Evolutionary conservation across 2,113 vertebrate species (phyloP).

Genomic region (Corythornis madagascariensis): DNA sequence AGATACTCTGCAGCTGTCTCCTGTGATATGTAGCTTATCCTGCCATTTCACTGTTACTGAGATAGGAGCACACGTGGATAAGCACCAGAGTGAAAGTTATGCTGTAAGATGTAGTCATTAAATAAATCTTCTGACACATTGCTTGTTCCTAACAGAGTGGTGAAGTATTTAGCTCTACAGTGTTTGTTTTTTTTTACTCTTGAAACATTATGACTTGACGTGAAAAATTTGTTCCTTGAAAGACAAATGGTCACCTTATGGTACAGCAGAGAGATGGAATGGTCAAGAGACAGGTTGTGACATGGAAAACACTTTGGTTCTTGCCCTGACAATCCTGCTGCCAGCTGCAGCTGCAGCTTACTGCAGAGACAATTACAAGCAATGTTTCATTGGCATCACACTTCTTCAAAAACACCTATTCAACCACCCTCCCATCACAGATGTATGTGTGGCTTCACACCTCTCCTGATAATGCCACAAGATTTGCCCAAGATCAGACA

Average conservation of each 20-base stretch:
- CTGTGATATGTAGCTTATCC: neutral
- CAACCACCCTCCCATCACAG: neutral
- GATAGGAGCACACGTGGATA: neutral
- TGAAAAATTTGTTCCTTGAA: neutral
- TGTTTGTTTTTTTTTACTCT: neutral
- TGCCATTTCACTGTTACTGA: neutral
- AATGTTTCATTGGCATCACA: neutral
- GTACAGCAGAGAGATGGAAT: neutral
- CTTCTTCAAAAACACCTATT: neutral
- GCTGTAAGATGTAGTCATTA: neutral
- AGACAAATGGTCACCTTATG: neutral
- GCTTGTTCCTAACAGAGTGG: neutral
- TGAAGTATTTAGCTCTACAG: neutral
- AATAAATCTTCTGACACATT: neutral
- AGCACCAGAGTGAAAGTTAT: neutral
- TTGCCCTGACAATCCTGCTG: neutral
- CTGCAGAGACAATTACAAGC: neutral
- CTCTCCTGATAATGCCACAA: neutral
- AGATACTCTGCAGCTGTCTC: neutral
- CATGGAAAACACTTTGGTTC: neutral
- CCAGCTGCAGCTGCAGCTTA: neutral
- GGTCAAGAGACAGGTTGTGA: neutral
- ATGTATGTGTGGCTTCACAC: neutral
- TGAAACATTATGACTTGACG: neutral
- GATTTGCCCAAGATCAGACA: neutral